A percentile compares a stretch with the other conserved stretches of the same genome.
Evolutionary conservation across 2,113 vertebrate genomes (phyloP).

Genomic region (Eulemur macaco): DNA sequence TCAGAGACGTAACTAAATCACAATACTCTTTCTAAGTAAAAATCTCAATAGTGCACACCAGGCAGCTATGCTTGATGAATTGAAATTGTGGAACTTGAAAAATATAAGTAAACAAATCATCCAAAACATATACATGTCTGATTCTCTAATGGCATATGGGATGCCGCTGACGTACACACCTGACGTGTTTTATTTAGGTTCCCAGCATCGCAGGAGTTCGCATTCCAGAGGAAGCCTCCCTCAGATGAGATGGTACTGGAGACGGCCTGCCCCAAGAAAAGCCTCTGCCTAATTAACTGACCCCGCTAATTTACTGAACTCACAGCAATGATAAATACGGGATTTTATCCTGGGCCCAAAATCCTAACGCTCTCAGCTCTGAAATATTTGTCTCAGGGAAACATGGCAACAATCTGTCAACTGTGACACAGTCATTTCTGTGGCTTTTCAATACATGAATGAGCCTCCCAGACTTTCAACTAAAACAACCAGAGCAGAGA

Average conservation of each 20-base stretch:
- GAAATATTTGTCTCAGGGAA: neutral
- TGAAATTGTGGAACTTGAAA: neutral
- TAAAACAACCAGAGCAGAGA: neutral
- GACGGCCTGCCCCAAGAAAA: neutral
- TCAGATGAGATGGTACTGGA: neutral
- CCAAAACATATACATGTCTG: neutral
- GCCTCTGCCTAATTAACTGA: neutral
- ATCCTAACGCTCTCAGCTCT: neutral
- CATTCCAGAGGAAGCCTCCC: neutral
- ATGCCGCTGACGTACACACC: neutral
- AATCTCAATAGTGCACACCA: neutral
- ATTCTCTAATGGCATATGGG: neutral
- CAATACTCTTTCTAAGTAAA: neutral
- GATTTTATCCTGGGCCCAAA: neutral
- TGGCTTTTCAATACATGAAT: neutral
- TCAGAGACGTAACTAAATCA: neutral
- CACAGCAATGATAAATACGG: neutral
- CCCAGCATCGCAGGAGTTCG: too few species aligned
- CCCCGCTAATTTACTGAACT: neutral
- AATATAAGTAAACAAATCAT: neutral
- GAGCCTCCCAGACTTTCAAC: neutral
- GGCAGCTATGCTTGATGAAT: fast-evolving
- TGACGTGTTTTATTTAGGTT: neutral
- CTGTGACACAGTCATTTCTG: neutral
- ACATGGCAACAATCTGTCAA: neutral